These are phyloP conservation scores for Mungos mungo DNA, from an alignment of 2,113 vertebrate species.

Conservation along the genomic window DNA sequence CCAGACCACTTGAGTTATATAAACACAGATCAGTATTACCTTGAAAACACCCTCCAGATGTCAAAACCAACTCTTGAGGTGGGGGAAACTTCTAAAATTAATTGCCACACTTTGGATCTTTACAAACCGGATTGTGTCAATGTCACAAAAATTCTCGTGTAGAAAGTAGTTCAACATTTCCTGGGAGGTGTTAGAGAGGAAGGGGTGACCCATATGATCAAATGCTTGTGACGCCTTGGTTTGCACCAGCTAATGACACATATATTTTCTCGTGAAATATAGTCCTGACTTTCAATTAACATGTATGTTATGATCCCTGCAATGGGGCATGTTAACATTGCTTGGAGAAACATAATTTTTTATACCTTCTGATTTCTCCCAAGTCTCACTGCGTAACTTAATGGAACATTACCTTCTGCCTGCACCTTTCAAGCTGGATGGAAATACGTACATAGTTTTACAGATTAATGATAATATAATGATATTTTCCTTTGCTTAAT, in stretches of 20 bases:
- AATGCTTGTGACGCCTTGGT: neutral
- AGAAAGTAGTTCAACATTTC: slow-evolving; percentile 34
- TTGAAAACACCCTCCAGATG: slow-evolving; percentile 72
- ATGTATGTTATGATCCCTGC: slow-evolving; percentile 25
- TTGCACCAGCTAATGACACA: slow-evolving; percentile 15
- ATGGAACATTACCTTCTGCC: slow-evolving; percentile 63
- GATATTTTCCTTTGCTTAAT: slow-evolving; percentile 75
- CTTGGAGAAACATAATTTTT: slow-evolving; percentile 57
- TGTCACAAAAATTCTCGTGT: neutral
- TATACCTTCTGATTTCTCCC: slow-evolving; percentile 25
- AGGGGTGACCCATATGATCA: neutral
- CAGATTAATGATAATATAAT: slow-evolving; percentile 75
- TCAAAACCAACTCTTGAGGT: slow-evolving; percentile 52
- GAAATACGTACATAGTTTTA: slow-evolving; percentile 56
- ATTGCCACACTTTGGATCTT: slow-evolving; percentile 31
- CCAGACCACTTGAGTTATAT: slow-evolving; percentile 49
- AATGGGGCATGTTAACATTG: slow-evolving; percentile 47
- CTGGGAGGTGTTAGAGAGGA: neutral
- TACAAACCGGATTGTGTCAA: neutral
- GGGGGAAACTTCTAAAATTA: neutral
- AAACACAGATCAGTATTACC: slow-evolving; percentile 57
- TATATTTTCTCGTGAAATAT: slow-evolving; percentile 19
- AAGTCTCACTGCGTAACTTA: slow-evolving; percentile 46
- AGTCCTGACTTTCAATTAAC: slow-evolving; percentile 51
- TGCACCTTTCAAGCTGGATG: slow-evolving; percentile 43